Percentiles rank a stretch among this genome's conserved stretches.
phyloP scores from a whole-genome alignment of 2,888 invertebrate species.

The Eristalis intricaria region DNA sequence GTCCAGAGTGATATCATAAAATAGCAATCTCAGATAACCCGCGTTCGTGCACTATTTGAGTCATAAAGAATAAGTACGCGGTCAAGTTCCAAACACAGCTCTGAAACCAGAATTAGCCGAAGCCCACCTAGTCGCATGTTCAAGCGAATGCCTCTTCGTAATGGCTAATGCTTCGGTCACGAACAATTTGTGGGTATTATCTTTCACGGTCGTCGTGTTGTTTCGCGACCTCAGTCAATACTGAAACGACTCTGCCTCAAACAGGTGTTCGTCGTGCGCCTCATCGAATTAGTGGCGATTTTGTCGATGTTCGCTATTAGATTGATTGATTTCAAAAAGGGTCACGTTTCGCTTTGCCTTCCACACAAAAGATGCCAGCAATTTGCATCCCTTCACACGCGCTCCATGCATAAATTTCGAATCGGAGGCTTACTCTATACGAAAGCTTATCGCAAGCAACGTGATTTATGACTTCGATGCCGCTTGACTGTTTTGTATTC shows the following conservation, averaged over 20 bases:
- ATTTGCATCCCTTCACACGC: neutral
- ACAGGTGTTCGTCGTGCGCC: neutral
- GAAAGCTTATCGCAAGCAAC: neutral
- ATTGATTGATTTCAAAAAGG: neutral
- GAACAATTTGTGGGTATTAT: conserved; percentile 15
- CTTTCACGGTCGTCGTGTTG: conserved; percentile 7
- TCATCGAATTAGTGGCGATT: neutral
- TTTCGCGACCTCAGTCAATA: neutral
- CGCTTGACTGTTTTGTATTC: neutral
- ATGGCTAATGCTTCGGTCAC: conserved; percentile 6
- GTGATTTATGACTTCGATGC: neutral
- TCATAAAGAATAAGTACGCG: neutral
- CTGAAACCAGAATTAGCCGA: neutral
- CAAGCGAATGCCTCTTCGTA: neutral
- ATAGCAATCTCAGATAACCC: neutral
- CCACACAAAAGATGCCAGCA: neutral
- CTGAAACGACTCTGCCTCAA: neutral
- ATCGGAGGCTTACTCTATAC: neutral
- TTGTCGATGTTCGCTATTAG: neutral
- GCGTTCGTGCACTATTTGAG: neutral
- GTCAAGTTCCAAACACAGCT: neutral
- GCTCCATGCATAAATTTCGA: neutral
- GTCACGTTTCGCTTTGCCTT: neutral
- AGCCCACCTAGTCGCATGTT: neutral
- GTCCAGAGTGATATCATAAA: neutral